Conservation (phyloP, 2,113 vertebrate species). For the Apodemus speciosus region DNA sequence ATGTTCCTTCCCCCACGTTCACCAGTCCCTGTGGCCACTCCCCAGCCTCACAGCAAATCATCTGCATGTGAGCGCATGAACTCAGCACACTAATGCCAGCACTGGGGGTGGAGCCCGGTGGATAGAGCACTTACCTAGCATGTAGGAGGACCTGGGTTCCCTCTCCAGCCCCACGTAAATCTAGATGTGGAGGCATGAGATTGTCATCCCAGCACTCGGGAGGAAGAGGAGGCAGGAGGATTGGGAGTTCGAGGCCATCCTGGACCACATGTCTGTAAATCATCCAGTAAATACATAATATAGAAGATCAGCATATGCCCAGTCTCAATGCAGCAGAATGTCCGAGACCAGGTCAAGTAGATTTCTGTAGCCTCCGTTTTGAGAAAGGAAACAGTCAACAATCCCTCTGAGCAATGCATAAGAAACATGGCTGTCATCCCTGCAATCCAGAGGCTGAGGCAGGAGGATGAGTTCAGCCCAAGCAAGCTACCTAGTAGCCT, state of each 20-base stretch:
- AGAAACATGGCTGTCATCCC: neutral
- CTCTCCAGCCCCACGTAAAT: neutral
- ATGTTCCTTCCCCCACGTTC: rapidly evolving
- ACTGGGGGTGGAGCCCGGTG: neutral
- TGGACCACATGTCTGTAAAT: neutral
- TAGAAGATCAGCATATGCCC: no score
- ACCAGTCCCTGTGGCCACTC: neutral
- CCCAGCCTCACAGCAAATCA: neutral
- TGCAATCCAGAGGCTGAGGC: neutral
- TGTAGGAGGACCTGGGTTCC: neutral
- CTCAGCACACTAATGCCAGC: neutral
- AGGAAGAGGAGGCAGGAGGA: neutral
- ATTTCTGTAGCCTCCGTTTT: neutral
- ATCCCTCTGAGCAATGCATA: neutral
- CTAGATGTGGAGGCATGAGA: neutral
- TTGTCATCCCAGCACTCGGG: neutral
- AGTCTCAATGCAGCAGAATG: neutral
- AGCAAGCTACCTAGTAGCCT: neutral
- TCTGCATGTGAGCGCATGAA: neutral
- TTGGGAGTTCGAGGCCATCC: neutral
- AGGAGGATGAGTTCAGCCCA: neutral
- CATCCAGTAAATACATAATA: neutral
- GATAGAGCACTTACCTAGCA: neutral
- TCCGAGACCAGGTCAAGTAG: neutral
- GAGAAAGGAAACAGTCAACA: neutral